Base-by-base conservation (phyloP, 2,797 vertebrate genomes). In the Urophycis tenuis region DNA sequence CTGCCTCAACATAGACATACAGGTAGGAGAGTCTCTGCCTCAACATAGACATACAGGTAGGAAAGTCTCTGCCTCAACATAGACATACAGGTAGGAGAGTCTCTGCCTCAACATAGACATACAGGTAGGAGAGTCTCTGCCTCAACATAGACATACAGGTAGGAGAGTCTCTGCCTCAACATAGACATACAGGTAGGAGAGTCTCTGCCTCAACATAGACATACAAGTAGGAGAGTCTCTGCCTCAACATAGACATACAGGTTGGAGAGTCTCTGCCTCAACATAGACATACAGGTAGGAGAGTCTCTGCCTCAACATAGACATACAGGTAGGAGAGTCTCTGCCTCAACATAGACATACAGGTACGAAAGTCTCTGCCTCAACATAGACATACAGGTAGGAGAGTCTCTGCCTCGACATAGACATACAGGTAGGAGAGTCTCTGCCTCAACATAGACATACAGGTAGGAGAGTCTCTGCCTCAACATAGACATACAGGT, bases 181-280 rank as follows among this genome's bases (percentile, higher is more conserved):
- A 45, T 45, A 45, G 41, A 45, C 41, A 14, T 45, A 45, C 41
- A 45, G 41, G 41, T 17, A 39, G 5, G 6, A 45, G 41, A 45
- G 41, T 12, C 33, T 45, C 41, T 45, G 12, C 11, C 41, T 15
- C 41, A 45, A 45, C 41, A 45, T 53, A 45, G 41, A 45, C 15
- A 15, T 14, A 45, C 41, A 45, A 14, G 41, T 53, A 53, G 5
- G 6, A 39, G 36, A 39, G 36, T 3, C 88, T 97, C 53, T 75
- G 1, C 70, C 90, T 97, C 83, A 86, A 92, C 84, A 87, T 95
- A 30, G 92, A 92, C 69, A 30, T 96, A 79, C 92, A 95, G 93
- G 91, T 91, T 81, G 74, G 77, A 53, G 17, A 19, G 45, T 17
- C 45, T 53, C 14, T 17, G 2, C 17, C 45, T 53, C 45, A 19